A percentile compares a stretch with the other conserved stretches of the same genome.
Conservation (phyloP, 2,113 vertebrate species). For the Sander lucioperca region DNA sequence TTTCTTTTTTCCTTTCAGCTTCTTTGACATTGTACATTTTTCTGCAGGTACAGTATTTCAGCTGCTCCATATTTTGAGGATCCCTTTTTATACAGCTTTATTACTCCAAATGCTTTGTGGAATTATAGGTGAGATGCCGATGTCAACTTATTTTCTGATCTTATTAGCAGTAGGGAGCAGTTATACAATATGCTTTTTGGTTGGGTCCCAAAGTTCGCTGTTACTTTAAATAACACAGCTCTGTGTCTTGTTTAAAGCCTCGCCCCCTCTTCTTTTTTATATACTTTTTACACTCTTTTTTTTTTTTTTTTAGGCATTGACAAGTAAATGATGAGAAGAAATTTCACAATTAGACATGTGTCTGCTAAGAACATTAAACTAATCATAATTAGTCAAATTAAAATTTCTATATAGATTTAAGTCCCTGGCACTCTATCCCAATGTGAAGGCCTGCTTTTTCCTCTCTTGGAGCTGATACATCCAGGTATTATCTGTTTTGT, state of each 20-base stretch:
- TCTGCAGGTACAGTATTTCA: constrained; percentile 19
- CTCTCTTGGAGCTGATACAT: constrained; percentile 18
- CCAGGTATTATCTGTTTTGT: constrained; percentile 50
- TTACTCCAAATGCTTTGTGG: constrained; percentile 19
- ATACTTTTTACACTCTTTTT: no score
- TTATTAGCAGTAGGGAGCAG: constrained; percentile 5
- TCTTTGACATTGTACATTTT: constrained; percentile 27
- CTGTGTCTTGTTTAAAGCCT: neutral
- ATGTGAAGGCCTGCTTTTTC: constrained; percentile 7
- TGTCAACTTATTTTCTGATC: constrained; percentile 22
- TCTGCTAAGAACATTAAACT: neutral
- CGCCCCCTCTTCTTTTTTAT: neutral
- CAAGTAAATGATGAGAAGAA: neutral
- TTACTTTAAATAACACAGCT: neutral
- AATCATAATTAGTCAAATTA: neutral
- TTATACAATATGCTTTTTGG: neutral
- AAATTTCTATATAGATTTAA: neutral
- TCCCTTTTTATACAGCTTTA: constrained; percentile 6
- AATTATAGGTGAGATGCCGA: constrained; percentile 30
- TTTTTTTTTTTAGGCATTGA: neutral
- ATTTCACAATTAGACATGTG: neutral
- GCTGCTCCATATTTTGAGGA: neutral
- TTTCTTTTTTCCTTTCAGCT: constrained; percentile 30
- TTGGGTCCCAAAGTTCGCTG: neutral
- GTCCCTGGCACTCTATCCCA: neutral